Base-by-base conservation (phyloP, 2,113 vertebrate species). In the Aspidoscelis tigris region DNA sequence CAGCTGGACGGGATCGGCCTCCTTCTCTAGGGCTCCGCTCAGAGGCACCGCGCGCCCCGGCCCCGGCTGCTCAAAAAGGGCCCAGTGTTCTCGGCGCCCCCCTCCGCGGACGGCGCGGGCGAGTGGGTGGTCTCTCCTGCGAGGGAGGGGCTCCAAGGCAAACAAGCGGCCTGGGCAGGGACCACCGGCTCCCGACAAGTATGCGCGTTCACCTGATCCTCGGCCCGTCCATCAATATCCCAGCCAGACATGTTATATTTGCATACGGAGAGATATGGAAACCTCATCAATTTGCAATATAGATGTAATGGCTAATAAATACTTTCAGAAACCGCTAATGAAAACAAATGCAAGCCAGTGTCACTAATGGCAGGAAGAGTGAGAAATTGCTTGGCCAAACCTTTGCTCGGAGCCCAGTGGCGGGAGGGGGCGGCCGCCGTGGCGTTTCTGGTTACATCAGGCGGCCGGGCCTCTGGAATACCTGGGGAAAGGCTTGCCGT, bases 1-100 rank as follows among this genome's bases (percentile, higher is more conserved):
- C 98, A 99, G 98, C 98, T 99, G 98, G 97, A 96, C 95, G 94
- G 95, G 95, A 96, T 94, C 96, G 95, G 97, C 97, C 92, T 91
- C 87, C 93, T 94, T 95, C 9, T 95, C 95, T 94, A 92, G 95
- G 94, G 96, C 95, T 92, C 90, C 91, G 12, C 94, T 94, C 94
- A 92, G 94, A 91, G 86, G 90, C 91, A 53, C 73, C 4, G 16
- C 44, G n/a, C 43, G 91, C 90, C 89, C 93, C 5, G 92, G 86
- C 22, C 91, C 84, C 90, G 92, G 81, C 84, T 91, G 93, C 92
- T 88, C 93, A 93, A 96, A 94, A 95, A 94, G 93, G 94, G 90
- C 92, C 88, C 94, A 95, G 93, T 95, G 95, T 96, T 95, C 94
- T 92, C 76, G 26, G 88, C 90, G 73, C 78, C 82, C 68, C 20